phyloP scores from a whole-genome alignment of 2,888 invertebrate species.

The Lamproptera curius region DNA sequence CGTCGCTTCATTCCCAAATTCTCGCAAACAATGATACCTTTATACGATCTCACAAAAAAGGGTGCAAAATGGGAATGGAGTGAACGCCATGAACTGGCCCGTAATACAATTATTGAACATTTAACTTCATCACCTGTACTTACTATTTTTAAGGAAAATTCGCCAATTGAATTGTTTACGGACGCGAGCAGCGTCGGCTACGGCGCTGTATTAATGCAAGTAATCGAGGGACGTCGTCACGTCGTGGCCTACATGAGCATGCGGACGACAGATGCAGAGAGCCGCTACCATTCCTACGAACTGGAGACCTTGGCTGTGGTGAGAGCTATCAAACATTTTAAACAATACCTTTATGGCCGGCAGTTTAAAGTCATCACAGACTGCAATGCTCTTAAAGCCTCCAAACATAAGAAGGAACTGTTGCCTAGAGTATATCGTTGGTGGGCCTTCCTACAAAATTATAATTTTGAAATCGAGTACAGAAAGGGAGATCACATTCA shows the following conservation, averaged over 20 bases:
- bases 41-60: slow-evolving; percentile 19
- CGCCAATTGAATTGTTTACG: slow-evolving; percentile 14
- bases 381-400: slow-evolving; percentile 35
- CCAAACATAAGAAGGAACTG: slow-evolving; percentile 32
- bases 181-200: slow-evolving; percentile 18
- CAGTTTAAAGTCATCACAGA: slow-evolving; percentile 26
- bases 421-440: slow-evolving; percentile 32
- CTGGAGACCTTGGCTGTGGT: slow-evolving; percentile 28
- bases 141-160: slow-evolving; percentile 11
- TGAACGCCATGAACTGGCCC: slow-evolving; percentile 7
- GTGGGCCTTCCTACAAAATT: slow-evolving; percentile 35
- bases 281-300: slow-evolving; percentile 27
- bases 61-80: background rate
- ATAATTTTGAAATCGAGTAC: slow-evolving; percentile 25
- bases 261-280: slow-evolving; percentile 23
- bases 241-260: slow-evolving; percentile 22
- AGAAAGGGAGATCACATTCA: slow-evolving; percentile 22
- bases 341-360: slow-evolving; percentile 29
- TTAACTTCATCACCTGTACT: slow-evolving; percentile 10
- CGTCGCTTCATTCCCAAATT: slow-evolving; percentile 19
- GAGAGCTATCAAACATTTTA: slow-evolving; percentile 31
- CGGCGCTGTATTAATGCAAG: slow-evolving; percentile 23
- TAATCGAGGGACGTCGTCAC: slow-evolving; percentile 10
- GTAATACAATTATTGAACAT: slow-evolving; percentile 5
- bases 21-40: slow-evolving; percentile 17